Evolutionary conservation across 2,797 vertebrate genomes (phyloP).

Genomic region (Acrossocheilus wenchowensis): DNA sequence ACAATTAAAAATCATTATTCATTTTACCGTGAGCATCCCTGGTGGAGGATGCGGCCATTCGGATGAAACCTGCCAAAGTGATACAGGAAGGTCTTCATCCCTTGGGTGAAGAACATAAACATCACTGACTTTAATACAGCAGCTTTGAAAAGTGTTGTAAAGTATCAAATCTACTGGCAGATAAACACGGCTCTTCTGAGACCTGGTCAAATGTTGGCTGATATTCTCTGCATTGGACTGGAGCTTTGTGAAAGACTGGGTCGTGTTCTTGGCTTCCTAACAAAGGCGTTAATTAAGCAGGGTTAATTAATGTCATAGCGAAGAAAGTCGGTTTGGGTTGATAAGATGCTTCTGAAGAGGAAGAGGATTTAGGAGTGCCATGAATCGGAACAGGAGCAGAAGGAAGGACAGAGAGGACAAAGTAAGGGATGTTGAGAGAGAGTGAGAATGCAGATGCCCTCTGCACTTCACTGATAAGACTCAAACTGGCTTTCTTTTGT

Average conservation of each 20-base stretch:
- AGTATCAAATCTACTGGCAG: conserved; percentile 34
- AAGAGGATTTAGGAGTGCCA: conserved; percentile 35
- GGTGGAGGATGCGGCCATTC: not conserved
- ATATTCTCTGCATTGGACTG: conserved; percentile 13
- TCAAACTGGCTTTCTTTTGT: not conserved
- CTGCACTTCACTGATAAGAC: not conserved
- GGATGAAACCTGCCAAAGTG: conserved; percentile 42
- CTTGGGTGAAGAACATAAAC: conserved; percentile 9
- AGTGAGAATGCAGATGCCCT: conserved; percentile 18
- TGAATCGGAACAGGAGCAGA: conserved; percentile 13
- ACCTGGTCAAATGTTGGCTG: conserved; percentile 28
- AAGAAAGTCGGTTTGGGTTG: conserved; percentile 34
- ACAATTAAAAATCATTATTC: conserved; percentile 50
- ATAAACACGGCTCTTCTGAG: conserved; percentile 4
- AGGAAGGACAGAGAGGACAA: conserved; percentile 13
- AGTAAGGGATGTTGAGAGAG: not conserved
- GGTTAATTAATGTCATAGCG: conserved; percentile 54
- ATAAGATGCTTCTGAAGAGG: conserved; percentile 46
- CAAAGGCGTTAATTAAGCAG: conserved; percentile 40
- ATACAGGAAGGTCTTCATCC: conserved; percentile 6
- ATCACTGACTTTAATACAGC: conserved; percentile 24
- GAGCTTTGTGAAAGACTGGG: conserved; percentile 6
- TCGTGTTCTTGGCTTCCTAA: conserved; percentile 34
- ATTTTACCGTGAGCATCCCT: conserved; percentile 22
- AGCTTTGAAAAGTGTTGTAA: conserved; percentile 34